Conservation (phyloP, 2,113 vertebrate species). For the Semnornis frantzii region DNA sequence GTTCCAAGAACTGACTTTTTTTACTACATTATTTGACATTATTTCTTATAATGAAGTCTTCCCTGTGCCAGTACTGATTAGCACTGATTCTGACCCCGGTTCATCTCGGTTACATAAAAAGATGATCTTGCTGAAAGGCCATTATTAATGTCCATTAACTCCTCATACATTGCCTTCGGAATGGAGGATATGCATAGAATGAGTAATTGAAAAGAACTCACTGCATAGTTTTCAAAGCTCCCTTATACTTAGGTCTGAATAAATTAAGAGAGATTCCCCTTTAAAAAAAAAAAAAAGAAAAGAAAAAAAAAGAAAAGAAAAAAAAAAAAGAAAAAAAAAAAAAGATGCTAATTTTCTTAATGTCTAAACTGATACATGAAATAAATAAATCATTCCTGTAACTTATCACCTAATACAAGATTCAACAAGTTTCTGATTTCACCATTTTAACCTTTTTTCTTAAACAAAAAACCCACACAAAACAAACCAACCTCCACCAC, state of each 20-base stretch:
- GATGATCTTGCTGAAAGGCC: neutral
- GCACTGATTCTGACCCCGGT: neutral
- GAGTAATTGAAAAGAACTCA: neutral
- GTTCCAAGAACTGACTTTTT: neutral
- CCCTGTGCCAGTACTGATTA: neutral
- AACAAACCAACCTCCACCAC: too few relatives aligned
- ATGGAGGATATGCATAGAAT: neutral
- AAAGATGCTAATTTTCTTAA: neutral
- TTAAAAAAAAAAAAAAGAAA: neutral
- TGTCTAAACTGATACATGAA: neutral
- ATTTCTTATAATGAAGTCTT: neutral
- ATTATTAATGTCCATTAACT: neutral
- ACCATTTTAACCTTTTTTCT: neutral
- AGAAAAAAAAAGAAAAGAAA: too few relatives aligned
- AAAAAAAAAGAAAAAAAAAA: neutral
- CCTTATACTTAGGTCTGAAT: neutral
- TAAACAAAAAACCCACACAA: neutral
- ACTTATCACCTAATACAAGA: neutral
- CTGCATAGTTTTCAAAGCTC: neutral
- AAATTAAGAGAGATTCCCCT: neutral
- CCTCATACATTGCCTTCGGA: neutral
- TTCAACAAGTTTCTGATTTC: neutral
- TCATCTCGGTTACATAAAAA: constrained; percentile 17
- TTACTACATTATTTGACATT: neutral
- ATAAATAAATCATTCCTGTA: neutral